Evolutionary conservation across 2,888 invertebrate genomes (phyloP).

Genomic region (Euplagia quadripunctaria): DNA sequence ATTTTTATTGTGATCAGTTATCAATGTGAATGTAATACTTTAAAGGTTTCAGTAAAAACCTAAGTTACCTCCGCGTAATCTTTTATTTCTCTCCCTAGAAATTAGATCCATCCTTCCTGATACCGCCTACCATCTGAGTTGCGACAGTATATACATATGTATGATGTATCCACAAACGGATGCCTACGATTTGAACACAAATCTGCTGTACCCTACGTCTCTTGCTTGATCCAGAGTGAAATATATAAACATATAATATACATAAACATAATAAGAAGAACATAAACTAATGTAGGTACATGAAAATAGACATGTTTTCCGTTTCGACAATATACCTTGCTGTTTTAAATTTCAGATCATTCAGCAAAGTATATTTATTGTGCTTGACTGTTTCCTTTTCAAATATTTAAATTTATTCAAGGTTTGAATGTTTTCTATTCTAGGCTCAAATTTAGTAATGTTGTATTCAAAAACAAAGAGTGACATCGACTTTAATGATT

Average conservation of each 20-base stretch:
- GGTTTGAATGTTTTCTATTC: constrained; percentile 52
- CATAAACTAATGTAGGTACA: neutral
- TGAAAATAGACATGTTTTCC: constrained; percentile 13
- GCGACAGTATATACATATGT: too few relatives aligned
- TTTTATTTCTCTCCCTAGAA: too few relatives aligned
- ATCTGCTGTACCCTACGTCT: too few relatives aligned
- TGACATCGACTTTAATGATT: constrained; percentile 19
- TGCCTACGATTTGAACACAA: too few relatives aligned
- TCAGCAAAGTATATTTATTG: constrained; percentile 52
- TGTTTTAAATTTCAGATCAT: constrained; percentile 56
- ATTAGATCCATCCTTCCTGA: too few relatives aligned
- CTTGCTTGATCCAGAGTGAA: too few relatives aligned
- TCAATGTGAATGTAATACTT: too few relatives aligned
- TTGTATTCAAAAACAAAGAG: constrained; percentile 30
- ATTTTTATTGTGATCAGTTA: too few relatives aligned
- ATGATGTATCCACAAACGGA: too few relatives aligned
- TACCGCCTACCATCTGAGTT: too few relatives aligned
- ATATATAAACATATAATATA: neutral
- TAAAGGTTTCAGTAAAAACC: too few relatives aligned
- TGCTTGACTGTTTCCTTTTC: constrained; percentile 39
- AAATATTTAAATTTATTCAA: constrained; percentile 65
- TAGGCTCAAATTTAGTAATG: constrained; percentile 47
- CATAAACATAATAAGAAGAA: neutral
- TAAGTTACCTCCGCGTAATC: too few relatives aligned
- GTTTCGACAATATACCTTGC: constrained; percentile 33